A percentile compares a stretch with the other conserved stretches of the same genome.
Conservation (phyloP, 2,888 invertebrate genomes). For the Drosophila aldrichi region DNA sequence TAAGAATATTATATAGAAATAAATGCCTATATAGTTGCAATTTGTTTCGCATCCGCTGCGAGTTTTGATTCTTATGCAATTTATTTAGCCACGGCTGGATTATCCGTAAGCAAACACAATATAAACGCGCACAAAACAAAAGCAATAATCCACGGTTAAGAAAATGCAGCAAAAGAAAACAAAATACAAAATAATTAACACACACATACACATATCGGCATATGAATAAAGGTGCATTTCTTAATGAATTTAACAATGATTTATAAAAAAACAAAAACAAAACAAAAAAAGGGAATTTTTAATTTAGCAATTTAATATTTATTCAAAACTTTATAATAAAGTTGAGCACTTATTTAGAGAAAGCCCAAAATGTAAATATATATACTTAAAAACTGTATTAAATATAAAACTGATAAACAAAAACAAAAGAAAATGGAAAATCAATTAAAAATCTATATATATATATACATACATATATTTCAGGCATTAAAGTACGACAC, state of each 20-base stretch:
- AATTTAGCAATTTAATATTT: slow-evolving; percentile 35
- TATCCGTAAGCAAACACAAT: slow-evolving; percentile 1
- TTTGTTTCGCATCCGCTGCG: neutral
- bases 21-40: slow-evolving; percentile 6
- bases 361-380: slow-evolving; percentile 59
- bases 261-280: too few species aligned
- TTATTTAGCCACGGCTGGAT: slow-evolving; percentile 25
- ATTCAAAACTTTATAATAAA: slow-evolving; percentile 45
- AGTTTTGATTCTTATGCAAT: slow-evolving; percentile 23
- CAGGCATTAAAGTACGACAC: slow-evolving; percentile 24
- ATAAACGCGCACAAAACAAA: slow-evolving; percentile 6
- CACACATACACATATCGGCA: slow-evolving; percentile 60
- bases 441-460: slow-evolving; percentile 32
- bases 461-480: slow-evolving; percentile 32
- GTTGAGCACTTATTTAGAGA: slow-evolving; percentile 52
- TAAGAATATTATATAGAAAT: slow-evolving; percentile 9
- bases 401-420: slow-evolving; percentile 12
- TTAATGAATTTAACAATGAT: slow-evolving; percentile 49
- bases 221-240: slow-evolving; percentile 72
- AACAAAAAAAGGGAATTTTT: slow-evolving; percentile 34
- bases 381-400: slow-evolving; percentile 43
- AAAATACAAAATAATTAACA: neutral
- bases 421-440: neutral
- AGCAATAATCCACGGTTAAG: slow-evolving; percentile 16
- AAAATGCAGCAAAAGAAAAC: neutral